A percentile compares a stretch with the other conserved stretches of the same genome.
These are phyloP conservation scores for Fregata magnificens DNA, from an alignment of 2,113 vertebrate genomes.

Conservation along the genomic window DNA sequence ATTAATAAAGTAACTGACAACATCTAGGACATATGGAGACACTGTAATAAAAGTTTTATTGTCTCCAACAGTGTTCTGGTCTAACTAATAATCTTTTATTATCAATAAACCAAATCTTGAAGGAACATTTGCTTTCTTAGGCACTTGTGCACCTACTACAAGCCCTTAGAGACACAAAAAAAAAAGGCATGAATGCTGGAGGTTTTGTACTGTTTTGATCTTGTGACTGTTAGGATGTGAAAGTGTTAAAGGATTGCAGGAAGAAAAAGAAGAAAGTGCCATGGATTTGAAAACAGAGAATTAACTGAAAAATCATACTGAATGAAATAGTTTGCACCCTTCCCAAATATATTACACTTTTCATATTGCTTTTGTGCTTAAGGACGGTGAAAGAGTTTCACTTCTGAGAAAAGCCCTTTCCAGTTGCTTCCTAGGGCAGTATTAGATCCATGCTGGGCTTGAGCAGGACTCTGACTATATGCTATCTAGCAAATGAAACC, in stretches of 20 bases:
- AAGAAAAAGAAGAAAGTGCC: background rate
- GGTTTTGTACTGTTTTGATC: background rate
- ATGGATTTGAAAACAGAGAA: background rate
- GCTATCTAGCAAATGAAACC: background rate
- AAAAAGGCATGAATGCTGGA: background rate
- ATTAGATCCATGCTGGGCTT: background rate
- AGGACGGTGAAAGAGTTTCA: background rate
- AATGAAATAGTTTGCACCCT: background rate
- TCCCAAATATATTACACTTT: background rate
- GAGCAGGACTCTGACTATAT: background rate
- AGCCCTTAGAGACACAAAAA: background rate
- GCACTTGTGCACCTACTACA: background rate
- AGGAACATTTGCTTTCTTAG: background rate
- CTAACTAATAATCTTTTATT: background rate
- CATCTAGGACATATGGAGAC: background rate
- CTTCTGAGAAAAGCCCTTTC: background rate
- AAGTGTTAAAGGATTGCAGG: background rate
- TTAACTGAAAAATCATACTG: background rate
- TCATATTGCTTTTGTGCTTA: background rate
- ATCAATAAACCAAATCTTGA: background rate
- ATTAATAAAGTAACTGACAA: background rate
- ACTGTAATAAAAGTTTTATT: background rate
- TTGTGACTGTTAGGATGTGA: background rate
- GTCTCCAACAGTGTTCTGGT: background rate
- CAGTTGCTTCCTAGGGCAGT: background rate